phyloP scores from a whole-genome alignment of 2,797 vertebrate genomes.

The Liasis olivaceus region DNA sequence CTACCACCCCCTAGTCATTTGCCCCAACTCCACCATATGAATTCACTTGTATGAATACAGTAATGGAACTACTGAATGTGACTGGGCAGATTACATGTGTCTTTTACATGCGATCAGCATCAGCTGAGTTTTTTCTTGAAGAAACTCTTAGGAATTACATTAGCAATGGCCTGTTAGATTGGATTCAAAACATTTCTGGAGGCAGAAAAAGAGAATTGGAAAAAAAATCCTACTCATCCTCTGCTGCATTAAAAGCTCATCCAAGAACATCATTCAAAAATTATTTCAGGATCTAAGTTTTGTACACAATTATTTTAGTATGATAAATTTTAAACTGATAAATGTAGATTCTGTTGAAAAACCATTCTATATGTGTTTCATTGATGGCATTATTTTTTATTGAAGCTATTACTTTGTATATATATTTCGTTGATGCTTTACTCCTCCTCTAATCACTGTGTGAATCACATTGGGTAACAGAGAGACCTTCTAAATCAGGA shows the following conservation, averaged over 20 bases:
- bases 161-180: background rate
- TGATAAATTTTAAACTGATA: background rate
- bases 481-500: background rate
- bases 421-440: background rate
- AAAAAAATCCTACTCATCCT: background rate
- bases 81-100: background rate
- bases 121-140: background rate
- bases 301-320: background rate
- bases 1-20: background rate
- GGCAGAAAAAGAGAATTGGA: background rate
- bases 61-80: background rate
- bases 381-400: background rate
- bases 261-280: background rate
- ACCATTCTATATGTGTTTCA: background rate
- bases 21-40: too few relatives aligned
- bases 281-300: background rate
- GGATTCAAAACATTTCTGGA: background rate
- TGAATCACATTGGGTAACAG: background rate
- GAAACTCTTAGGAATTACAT: background rate
- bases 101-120: background rate
- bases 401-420: background rate
- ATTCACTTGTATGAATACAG: background rate
- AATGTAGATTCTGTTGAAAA: background rate
- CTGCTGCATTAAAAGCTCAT: background rate
- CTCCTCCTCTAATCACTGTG: background rate